Base-by-base conservation (phyloP, 2,888 invertebrate species). In the Poecilobothrus nobilitatus region DNA sequence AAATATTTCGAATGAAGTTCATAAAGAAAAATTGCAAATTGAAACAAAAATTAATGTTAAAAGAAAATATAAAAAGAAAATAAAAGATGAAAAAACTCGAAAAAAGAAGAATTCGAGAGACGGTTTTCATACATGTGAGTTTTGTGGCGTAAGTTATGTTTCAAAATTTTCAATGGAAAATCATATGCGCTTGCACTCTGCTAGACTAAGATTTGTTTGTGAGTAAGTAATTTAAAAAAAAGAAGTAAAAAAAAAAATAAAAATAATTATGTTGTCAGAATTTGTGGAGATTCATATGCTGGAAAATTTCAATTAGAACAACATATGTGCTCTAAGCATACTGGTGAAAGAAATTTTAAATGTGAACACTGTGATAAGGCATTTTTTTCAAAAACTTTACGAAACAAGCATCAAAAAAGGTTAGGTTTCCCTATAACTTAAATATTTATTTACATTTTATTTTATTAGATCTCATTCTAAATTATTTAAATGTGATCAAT, bases 331-430 rank as follows among this genome's bases (percentile, higher is more conserved):
- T 9, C 53, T 1, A 53, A 53, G 18, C 63, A 63, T 27, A 27
- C 63, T 63, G 63, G 63, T 15, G 27, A 63, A 63, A 63, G 27
- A 27, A 22, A 63, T 27, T 63, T 27, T 18, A 63, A 63, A 63
- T 63, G 63, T 18, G 27, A 63, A 63, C 18, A 33, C 12, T 63
- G 63, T 63, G 63, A 63, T 22, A 63, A 63, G 27, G 63, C 53
- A 53, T 53, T 53, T n/a, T 53, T 53, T 53, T 53, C 18, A 3
- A 53, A 53, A 53, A 18, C 53, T 53, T 53, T 18, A 18, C 15
- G 53, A 53, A 53, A 53, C 15, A 53, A 53, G 15, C 53, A 53
- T 53, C 53, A 53, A 18, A 53, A 53, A 53, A 15, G 53, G 53
- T 53, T 12, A 15, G 12, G 7, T 18, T 53, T 53, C 2, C 18